These are phyloP conservation scores for Asteroscopus sphinx DNA, from an alignment of 2,888 invertebrate species.

Conservation along the genomic window DNA sequence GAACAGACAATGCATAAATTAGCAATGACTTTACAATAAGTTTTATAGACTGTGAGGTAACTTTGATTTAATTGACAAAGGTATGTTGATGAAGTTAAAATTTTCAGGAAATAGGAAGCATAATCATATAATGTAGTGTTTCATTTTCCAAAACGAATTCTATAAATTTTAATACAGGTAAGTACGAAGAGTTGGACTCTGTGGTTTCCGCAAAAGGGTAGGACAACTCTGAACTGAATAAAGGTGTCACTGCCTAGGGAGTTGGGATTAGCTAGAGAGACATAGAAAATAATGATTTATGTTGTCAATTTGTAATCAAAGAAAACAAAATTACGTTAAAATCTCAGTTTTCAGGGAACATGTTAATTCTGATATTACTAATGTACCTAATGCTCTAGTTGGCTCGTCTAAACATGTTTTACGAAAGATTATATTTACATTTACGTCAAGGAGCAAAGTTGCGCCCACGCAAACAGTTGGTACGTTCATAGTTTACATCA, in stretches of 20 bases:
- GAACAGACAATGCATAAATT: conserved; percentile 37
- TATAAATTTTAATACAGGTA: no score
- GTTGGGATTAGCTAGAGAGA: no score
- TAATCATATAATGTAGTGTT: no score
- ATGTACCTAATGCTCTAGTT: conserved; percentile 57
- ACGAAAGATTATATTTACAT: conserved; percentile 58
- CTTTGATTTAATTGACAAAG: conserved; percentile 7
- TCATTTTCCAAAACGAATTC: no score
- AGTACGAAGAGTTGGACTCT: no score
- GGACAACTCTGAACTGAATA: no score
- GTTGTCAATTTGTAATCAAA: background rate
- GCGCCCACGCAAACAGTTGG: conserved; percentile 36
- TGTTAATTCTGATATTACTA: conserved; percentile 41
- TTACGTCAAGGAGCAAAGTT: conserved; percentile 46
- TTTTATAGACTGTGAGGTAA: conserved; percentile 31
- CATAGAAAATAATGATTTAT: no score
- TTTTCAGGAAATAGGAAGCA: no score
- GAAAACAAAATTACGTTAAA: conserved; percentile 5
- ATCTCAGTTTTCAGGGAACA: conserved; percentile 26
- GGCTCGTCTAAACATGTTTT: conserved; percentile 61
- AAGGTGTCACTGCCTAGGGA: no score
- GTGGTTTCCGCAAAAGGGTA: no score
- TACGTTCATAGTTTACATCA: conserved; percentile 20
- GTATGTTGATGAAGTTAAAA: conserved; percentile 15
- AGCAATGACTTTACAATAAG: conserved; percentile 38